Evolutionary conservation across 2,888 invertebrate species (phyloP).

Genomic region (Tipula helvola): DNA sequence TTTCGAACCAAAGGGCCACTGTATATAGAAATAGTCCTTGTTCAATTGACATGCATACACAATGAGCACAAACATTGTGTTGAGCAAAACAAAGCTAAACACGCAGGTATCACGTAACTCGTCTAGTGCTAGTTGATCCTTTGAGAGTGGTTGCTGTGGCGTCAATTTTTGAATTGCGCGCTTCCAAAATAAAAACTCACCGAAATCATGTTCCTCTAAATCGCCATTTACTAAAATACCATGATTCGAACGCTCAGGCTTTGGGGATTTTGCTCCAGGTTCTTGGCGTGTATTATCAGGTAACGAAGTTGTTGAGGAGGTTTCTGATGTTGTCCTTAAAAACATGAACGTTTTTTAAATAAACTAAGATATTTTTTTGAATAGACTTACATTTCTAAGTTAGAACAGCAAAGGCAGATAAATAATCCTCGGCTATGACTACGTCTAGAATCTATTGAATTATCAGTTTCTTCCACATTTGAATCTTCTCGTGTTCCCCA

Average conservation of each 20-base stretch:
- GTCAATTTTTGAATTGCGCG: background rate
- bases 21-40: conserved; percentile 52
- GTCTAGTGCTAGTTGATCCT: background rate
- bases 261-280: too few relatives aligned
- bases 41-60: conserved; percentile 61
- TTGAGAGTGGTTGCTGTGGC: background rate
- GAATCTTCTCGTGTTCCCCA: conserved; percentile 85
- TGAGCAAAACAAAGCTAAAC: conserved; percentile 61
- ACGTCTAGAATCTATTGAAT: background rate
- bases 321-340: background rate
- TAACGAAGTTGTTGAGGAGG: background rate
- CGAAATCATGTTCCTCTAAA: too few relatives aligned
- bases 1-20: conserved; percentile 52
- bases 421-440: background rate
- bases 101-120: conserved; percentile 50
- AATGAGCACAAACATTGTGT: conserved; percentile 63
- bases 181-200: conserved; percentile 33
- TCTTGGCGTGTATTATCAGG: too few relatives aligned
- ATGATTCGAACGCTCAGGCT: too few relatives aligned
- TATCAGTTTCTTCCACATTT: background rate
- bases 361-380: background rate
- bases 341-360: background rate
- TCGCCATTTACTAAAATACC: too few relatives aligned
- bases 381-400: background rate
- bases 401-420: background rate